Evolutionary conservation across 2,113 vertebrate species (phyloP).

Genomic region (Panthera uncia): DNA sequence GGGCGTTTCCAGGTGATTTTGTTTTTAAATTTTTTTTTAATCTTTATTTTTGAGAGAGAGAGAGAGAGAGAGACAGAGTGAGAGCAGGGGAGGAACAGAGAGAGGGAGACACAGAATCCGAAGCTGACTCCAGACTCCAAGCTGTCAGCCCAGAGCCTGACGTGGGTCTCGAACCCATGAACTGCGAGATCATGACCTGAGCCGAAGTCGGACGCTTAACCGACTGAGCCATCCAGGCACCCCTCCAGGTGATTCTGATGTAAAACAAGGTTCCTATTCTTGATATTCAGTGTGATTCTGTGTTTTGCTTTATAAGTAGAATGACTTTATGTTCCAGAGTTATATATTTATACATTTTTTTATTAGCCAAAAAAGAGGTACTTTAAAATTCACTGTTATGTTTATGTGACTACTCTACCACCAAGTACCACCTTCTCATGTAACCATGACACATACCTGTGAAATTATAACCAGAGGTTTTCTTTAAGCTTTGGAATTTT

Average conservation of each 20-base stretch:
- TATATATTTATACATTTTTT: neutral
- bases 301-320: slow-evolving; percentile 1
- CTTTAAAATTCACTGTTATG: neutral
- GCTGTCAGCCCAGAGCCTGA: no score
- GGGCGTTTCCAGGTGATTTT: neutral
- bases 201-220: no score
- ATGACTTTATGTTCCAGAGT: neutral
- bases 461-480: neutral
- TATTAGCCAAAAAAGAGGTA: neutral
- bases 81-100: no score
- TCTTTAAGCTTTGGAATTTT: neutral
- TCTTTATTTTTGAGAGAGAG: no score
- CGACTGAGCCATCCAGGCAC: no score
- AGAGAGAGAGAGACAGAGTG: no score
- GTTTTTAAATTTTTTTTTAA: no score
- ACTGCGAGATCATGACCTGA: no score
- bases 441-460: neutral
- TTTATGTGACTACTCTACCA: neutral
- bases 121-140: no score
- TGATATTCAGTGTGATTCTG: neutral
- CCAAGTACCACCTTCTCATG: neutral
- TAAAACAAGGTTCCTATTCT: neutral
- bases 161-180: no score
- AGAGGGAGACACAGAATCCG: no score
- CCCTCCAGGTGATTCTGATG: neutral